Conservation (phyloP, 2,113 vertebrate genomes). For the Sceloporus undulatus region DNA sequence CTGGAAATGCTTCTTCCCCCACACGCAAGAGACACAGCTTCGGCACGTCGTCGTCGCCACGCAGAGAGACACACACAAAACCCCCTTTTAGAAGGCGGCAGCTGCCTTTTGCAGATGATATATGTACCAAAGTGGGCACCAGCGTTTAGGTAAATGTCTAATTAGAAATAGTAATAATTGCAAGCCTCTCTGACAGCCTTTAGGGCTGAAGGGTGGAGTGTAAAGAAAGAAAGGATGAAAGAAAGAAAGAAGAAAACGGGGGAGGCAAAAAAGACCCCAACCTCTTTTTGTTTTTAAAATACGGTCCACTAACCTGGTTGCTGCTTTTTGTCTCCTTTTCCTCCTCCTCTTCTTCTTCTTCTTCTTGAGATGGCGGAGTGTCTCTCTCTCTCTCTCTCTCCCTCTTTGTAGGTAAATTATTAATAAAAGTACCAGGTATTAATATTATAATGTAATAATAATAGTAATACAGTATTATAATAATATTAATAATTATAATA, state of each 20-base stretch:
- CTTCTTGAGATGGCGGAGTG: background rate
- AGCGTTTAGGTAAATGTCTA: background rate
- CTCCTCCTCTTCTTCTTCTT: too few relatives aligned
- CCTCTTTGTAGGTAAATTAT: background rate
- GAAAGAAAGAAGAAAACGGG: background rate
- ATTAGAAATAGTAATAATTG: too few relatives aligned
- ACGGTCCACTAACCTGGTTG: slow-evolving; percentile 23
- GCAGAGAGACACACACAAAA: too few relatives aligned
- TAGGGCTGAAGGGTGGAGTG: background rate
- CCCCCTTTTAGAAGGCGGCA: too few relatives aligned
- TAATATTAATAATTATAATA: background rate
- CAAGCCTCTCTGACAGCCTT: too few relatives aligned
- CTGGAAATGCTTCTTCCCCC: background rate
- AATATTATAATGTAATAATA: too few relatives aligned
- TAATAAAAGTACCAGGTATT: background rate
- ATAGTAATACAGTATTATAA: background rate
- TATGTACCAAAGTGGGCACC: slow-evolving; percentile 1
- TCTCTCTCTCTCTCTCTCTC: too few relatives aligned
- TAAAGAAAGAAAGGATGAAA: background rate
- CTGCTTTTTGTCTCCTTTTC: background rate
- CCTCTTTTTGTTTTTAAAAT: background rate
- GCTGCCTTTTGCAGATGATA: background rate
- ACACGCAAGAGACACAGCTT: background rate
- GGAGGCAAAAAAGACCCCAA: background rate
- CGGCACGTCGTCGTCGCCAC: background rate